Percentiles rank a stretch among this genome's conserved stretches.
These are phyloP conservation scores for Hipparchia sbordonii DNA, from an alignment of 2,888 invertebrate genomes.

Conservation along the genomic window DNA sequence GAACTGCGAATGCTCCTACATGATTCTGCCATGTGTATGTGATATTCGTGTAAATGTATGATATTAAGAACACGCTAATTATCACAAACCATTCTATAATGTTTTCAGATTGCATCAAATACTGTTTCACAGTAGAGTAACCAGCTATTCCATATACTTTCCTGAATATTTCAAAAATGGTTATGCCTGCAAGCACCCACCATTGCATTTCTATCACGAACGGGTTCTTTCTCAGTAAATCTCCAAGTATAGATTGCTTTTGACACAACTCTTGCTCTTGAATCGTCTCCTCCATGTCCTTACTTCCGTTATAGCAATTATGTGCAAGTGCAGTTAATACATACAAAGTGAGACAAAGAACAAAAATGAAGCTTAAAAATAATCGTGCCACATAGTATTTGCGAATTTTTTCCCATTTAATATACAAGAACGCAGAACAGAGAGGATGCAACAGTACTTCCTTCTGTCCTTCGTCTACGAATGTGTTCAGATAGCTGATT, in stretches of 20 bases:
- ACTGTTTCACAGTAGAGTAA: slow-evolving; percentile 91
- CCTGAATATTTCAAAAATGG: slow-evolving; percentile 90
- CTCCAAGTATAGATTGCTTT: slow-evolving; percentile 90
- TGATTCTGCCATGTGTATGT: slow-evolving; percentile 93
- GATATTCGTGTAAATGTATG: slow-evolving; percentile 89
- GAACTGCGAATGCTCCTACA: slow-evolving; percentile 92
- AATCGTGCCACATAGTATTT: slow-evolving; percentile 93
- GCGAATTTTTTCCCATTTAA: slow-evolving; percentile 95
- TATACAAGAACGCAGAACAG: slow-evolving; percentile 92
- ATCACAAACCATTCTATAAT: slow-evolving; percentile 95
- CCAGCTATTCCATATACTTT: slow-evolving; percentile 92
- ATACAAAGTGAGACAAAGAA: slow-evolving; percentile 90
- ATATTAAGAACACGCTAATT: slow-evolving; percentile 91
- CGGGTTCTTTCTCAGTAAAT: slow-evolving; percentile 88
- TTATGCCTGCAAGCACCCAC: slow-evolving; percentile 91
- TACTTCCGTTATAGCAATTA: slow-evolving; percentile 92
- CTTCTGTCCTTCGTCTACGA: slow-evolving; percentile 94
- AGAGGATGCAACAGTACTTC: slow-evolving; percentile 93
- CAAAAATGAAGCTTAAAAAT: slow-evolving; percentile 90
- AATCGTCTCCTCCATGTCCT: slow-evolving; percentile 88
- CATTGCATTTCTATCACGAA: slow-evolving; percentile 91
- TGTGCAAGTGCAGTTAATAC: slow-evolving; percentile 92
- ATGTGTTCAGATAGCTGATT: slow-evolving; percentile 92
- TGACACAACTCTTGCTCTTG: slow-evolving; percentile 89
- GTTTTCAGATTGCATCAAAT: slow-evolving; percentile 92